Base-by-base conservation (phyloP, 2,888 invertebrate species). In the Bembecia ichneumoniformis region DNA sequence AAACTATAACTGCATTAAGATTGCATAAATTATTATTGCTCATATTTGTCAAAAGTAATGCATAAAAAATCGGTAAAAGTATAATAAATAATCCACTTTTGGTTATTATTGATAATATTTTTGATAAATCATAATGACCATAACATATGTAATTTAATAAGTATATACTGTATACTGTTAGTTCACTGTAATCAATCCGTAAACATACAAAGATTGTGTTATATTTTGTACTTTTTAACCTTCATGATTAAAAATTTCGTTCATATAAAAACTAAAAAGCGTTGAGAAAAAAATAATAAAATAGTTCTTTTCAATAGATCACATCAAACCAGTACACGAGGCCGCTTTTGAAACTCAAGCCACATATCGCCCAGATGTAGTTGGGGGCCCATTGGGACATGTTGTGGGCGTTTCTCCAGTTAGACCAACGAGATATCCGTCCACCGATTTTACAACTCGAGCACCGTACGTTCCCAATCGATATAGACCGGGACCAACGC, bases 261-360 rank as follows among this genome's bases (percentile, higher is more conserved):
- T 50, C 4, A 17, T 17, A 17, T 4, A 28, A 28, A 28, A 28
- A 28, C 9, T 28, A 28, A 28, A 28, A 28, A 9, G 28, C 9
- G 3, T 17, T 17, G 2, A 17, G 3, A 17, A 14, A 47, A 3
- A 28, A 9, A 9, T 28, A 1, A 28, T 9, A 28, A 28, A 28
- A 28, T 9, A 28, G 2, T 28, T 28, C 11, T 11, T 50, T 51
- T 44, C 72, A 74, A 15, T 69, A 87, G 86, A 71, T 59, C 45
- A 68, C 40, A 57, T 82, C 28, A 87, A 84, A 62, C 86, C 86
- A 7, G 84, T 86, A 9, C 68, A 75, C 52, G 86, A 86, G 58
- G 60, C 68, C 43, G 57, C 54, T 3, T 60, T 67, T 1, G 62
- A 68, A 44, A 58, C 60, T 3, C 70, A 71, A 35, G 53, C 57